These are phyloP conservation scores for Drosophila subsilvestris DNA, from an alignment of 2,888 invertebrate genomes.

Conservation along the genomic window DNA sequence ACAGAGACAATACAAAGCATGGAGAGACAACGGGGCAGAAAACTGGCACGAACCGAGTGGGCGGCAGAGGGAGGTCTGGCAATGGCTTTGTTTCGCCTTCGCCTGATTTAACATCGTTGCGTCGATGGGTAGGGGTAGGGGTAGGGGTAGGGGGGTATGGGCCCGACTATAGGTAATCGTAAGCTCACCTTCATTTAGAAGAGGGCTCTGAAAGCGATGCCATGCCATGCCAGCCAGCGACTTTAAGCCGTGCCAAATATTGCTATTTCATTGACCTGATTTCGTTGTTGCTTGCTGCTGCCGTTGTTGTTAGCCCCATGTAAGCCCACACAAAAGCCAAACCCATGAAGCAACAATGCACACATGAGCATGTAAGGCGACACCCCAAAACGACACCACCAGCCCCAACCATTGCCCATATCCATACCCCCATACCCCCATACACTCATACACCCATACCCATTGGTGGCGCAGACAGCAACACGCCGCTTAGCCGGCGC, in stretches of 20 bases:
- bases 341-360: slow-evolving; percentile 72
- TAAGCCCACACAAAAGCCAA: slow-evolving; percentile 60
- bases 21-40: not conserved
- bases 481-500: slow-evolving; percentile 75
- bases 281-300: slow-evolving; percentile 50
- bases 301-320: slow-evolving; percentile 30
- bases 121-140: slow-evolving; percentile 14
- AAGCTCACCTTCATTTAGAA: slow-evolving; percentile 40
- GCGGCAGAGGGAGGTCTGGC: slow-evolving; percentile 11
- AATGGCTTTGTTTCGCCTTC: slow-evolving; percentile 39
- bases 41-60: slow-evolving; percentile 20
- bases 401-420: slow-evolving; percentile 17
- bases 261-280: slow-evolving; percentile 82
- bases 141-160: slow-evolving; percentile 1
- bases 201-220: slow-evolving; percentile 57
- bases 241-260: slow-evolving; percentile 72
- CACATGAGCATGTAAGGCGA: slow-evolving; percentile 65
- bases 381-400: slow-evolving; percentile 50
- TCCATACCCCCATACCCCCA: slow-evolving; percentile 3
- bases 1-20: not conserved
- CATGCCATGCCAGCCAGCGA: slow-evolving; percentile 48
- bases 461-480: slow-evolving; percentile 46
- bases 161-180: slow-evolving; percentile 18
- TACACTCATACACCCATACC: slow-evolving; percentile 34
- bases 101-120: slow-evolving; percentile 48